Conservation (phyloP, 64 coral and sea anemone genomes). For the Catalaphyllia jardinei region DNA sequence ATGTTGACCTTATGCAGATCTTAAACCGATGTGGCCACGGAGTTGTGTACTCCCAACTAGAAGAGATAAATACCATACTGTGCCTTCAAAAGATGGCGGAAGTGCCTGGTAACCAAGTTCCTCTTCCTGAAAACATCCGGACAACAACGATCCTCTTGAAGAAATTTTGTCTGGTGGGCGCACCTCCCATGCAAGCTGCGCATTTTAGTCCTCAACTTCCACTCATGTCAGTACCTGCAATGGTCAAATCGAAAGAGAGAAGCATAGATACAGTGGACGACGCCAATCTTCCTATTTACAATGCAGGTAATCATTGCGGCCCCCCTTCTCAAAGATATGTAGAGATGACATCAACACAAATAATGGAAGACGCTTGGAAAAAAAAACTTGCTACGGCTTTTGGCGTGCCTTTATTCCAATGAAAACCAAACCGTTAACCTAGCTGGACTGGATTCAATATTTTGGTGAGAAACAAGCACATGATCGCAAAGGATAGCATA, state of each 20-base stretch:
- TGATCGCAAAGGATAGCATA: conserved; percentile 36
- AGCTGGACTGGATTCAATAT: conserved; percentile 64
- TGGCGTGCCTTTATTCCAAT: conserved; percentile 34
- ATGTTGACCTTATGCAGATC: too few species aligned
- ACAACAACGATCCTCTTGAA: not conserved
- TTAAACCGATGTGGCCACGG: too few species aligned
- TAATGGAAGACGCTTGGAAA: not conserved
- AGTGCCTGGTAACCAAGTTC: too few species aligned
- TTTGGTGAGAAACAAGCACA: conserved; percentile 18
- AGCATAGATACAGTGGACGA: conserved; percentile 32
- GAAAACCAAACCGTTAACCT: conserved; percentile 15
- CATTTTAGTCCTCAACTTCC: conserved; percentile 38
- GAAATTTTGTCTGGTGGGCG: conserved; percentile 3
- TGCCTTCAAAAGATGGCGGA: too few species aligned
- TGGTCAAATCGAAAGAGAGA: conserved; percentile 40
- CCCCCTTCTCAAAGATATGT: conserved; percentile 44
- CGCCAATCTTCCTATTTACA: not conserved
- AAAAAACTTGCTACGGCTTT: conserved; percentile 52
- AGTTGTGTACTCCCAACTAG: too few species aligned
- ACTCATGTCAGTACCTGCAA: not conserved
- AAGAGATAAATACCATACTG: too few species aligned
- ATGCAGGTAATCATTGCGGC: conserved; percentile 22
- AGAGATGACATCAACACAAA: not conserved
- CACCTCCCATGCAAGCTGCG: conserved; percentile 1
- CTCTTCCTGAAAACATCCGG: too few species aligned